These are phyloP conservation scores for Fregetta grallaria DNA, from an alignment of 2,113 vertebrate genomes.

Conservation along the genomic window DNA sequence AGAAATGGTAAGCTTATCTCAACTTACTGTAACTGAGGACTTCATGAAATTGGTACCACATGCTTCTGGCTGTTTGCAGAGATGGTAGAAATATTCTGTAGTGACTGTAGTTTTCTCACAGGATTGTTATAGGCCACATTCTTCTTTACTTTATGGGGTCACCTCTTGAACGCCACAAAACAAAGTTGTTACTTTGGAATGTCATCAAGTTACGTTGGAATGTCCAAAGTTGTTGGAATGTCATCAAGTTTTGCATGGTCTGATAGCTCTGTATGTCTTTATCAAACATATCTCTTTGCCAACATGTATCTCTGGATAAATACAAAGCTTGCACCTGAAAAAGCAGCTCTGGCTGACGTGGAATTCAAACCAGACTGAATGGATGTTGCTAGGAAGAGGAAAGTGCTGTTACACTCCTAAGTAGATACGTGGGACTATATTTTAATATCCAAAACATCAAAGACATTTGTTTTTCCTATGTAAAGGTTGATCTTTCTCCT, in stretches of 20 bases:
- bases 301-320: not conserved
- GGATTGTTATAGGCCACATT: not conserved
- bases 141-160: not conserved
- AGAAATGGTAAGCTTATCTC: not conserved
- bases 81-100: not conserved
- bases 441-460: not conserved
- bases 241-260: not conserved
- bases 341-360: not conserved
- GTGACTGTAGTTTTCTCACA: not conserved
- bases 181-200: not conserved
- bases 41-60: not conserved
- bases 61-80: not conserved
- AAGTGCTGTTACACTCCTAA: not conserved
- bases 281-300: not conserved
- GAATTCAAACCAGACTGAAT: not conserved
- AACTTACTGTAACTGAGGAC: not conserved
- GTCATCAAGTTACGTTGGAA: too few relatives aligned
- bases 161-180: not conserved
- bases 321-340: conserved; percentile 1
- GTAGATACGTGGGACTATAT: not conserved
- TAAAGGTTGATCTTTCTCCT: not conserved
- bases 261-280: not conserved
- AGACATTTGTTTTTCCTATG: not conserved
- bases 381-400: not conserved
- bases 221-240: not conserved